Evolutionary conservation across 2,113 vertebrate genomes (phyloP).

Genomic region (Gnathonemus longibarbis): DNA sequence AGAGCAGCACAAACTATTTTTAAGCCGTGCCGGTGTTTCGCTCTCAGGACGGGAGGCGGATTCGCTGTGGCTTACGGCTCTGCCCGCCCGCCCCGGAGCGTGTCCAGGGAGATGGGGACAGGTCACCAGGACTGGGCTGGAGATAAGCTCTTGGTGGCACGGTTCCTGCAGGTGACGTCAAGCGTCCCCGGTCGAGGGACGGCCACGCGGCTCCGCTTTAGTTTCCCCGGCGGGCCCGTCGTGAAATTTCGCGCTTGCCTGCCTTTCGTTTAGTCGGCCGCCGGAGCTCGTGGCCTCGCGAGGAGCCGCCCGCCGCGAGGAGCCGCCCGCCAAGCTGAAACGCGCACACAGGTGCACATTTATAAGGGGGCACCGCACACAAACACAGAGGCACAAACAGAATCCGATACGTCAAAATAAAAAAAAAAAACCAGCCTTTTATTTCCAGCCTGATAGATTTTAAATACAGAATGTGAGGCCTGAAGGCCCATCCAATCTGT

Average conservation of each 20-base stretch:
- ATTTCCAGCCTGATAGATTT: background rate
- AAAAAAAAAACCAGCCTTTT: background rate
- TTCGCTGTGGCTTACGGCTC: background rate
- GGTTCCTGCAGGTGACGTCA: background rate
- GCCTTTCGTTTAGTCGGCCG: constrained; percentile 27
- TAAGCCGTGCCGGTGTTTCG: background rate
- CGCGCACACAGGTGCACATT: background rate
- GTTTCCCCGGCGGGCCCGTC: background rate
- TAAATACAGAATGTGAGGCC: background rate
- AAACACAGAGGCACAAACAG: background rate
- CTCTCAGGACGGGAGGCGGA: background rate
- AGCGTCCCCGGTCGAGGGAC: background rate
- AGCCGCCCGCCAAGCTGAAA: background rate
- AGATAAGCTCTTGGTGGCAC: background rate
- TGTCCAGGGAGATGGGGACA: background rate
- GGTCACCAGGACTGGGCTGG: background rate
- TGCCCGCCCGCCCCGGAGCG: background rate
- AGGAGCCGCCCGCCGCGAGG: background rate
- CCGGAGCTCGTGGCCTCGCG: background rate
- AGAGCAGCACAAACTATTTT: constrained; percentile 10
- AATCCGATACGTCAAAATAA: background rate
- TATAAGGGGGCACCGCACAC: background rate
- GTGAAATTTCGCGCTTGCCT: background rate
- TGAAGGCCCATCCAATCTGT: background rate
- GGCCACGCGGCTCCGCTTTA: background rate